Evolutionary conservation across 2,888 invertebrate species (phyloP), one percentile per base, ranked within the genome.

Genomic region (Nephrotoma flavescens): DNA sequence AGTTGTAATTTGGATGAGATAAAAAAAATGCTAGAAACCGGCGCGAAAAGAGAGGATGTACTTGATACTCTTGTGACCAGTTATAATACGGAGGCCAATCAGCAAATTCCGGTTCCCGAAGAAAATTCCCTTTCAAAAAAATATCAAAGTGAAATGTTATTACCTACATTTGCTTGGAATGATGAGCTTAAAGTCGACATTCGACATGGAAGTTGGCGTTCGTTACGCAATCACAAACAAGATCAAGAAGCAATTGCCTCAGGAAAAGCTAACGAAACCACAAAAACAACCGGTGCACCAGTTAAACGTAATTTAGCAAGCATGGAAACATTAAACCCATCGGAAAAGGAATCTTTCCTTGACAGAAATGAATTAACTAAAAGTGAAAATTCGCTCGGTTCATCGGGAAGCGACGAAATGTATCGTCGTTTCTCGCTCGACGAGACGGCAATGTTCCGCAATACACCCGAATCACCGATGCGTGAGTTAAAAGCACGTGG

Each of bases 1-100:
- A 91, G 91, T 87, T 90, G 91, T 6, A 91, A 91, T 84, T 89
- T 92, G 87, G 91, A 91, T 86, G 89, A 93, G 92, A 92, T 96
- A 9, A 94, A 95, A 89, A 93, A 93, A 86, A 91, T 96, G 87
- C 92, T 96, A 89, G 95, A 96, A 90, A 95, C 94, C 87, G 95
- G 96, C 7, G 93, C 91, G 7, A 90, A 91, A 41, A 91, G 91
- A 87, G 92, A 92, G 88, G 90, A 91, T 1, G 91, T 92, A 2
- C 88, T 92, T 4, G 91, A 92, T 87, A 90, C 91, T 2, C 88
- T 92, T 85, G 91, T 92, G 6, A 92, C 92, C 41, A 91, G 91
- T 86, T 91, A 90, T 87, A 92, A 92, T 87, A 92, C 92, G 0
- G 92, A 92, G 88, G 92, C 91, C 2, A 92, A 92, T 89, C 92